Evolutionary conservation across 2,797 vertebrate genomes (phyloP).

Genomic region (Pseudomugil gertrudae): DNA sequence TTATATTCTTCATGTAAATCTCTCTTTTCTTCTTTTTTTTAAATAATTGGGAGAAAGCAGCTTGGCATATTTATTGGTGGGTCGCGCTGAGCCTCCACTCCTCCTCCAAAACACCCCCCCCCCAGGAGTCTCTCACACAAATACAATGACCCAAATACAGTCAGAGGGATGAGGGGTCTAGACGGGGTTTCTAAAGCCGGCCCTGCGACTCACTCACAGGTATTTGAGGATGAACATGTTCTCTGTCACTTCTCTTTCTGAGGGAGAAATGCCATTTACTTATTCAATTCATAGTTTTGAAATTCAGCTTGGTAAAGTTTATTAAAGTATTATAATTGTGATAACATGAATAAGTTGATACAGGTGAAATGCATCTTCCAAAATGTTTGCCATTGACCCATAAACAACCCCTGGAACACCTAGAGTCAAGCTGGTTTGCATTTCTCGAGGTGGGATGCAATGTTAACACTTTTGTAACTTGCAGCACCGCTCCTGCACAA

Average conservation of each 20-base stretch:
- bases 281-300: neutral
- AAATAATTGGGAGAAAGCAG: slow-evolving; percentile 55
- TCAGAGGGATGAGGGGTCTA: slow-evolving; percentile 40
- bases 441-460: slow-evolving; percentile 24
- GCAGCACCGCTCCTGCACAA: slow-evolving; percentile 16
- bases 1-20: slow-evolving; percentile 75
- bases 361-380: slow-evolving; percentile 8
- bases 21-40: slow-evolving; percentile 52
- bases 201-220: neutral
- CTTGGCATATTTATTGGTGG: slow-evolving; percentile 77
- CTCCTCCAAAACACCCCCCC: slow-evolving; percentile 19
- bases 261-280: neutral
- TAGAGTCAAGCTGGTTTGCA: slow-evolving; percentile 48
- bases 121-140: slow-evolving; percentile 55
- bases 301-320: neutral
- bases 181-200: slow-evolving; percentile 2
- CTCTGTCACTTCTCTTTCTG: neutral
- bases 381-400: slow-evolving; percentile 22
- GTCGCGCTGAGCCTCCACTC: slow-evolving; percentile 53
- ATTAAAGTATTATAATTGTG: neutral
- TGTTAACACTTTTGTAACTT: slow-evolving; percentile 14
- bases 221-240: neutral
- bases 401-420: slow-evolving; percentile 36
- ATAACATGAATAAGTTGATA: neutral
- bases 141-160: slow-evolving; percentile 75